Evolutionary conservation across 2,797 vertebrate genomes (phyloP), one percentile per base, ranked within the genome.

Genomic region (Smutsia temminckii): DNA sequence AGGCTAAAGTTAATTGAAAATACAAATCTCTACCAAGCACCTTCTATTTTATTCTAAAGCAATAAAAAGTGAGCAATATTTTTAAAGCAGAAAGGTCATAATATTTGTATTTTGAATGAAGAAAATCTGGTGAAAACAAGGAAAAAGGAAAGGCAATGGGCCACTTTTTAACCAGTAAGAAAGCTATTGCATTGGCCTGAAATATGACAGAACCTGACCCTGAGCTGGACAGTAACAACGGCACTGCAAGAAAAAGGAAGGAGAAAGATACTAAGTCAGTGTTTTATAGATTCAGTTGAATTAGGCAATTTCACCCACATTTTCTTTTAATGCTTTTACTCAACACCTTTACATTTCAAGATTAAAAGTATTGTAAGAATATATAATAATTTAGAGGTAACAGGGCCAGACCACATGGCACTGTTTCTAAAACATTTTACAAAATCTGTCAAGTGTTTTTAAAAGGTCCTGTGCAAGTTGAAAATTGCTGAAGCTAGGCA

Each of bases 311-410:
- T 79, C 53, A 79, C 14, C n/a, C 29, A 34, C n/a, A 57, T 55
- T 68, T 69, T 85, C 71, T 80, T 46, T 61, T 49, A 71, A 53
- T 42, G 49, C 42, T 84, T 88, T 72, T 8, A 66, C 55, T 75
- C 10, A 75, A 89, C 40, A 42, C 4, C 55, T 84, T n/a, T 40
- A 18, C 27, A 69, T 86, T 59, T 66, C 64, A 93, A 94, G 93
- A 89, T 42, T 53, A 53, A 96, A 86, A 79, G 64, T 94, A 21
- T 85, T 79, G 64, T 57, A 89, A 80, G 66, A 72, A 66, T 59
- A 57, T 16, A 20, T 34, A 49, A 46, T 63, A 74, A 29, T 90
- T 51, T 61, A 90, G 59, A 93, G 32, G 21, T 51, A 49, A 40
- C 0, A 93, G 59, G 59, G 85, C 32, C 55, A 61, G 10, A 86